A percentile compares a stretch with the other conserved stretches of the same genome.
These are phyloP conservation scores for Tetragnatha versicolor DNA, from an alignment of 1,140 invertebrate genomes.

Conservation along the genomic window DNA sequence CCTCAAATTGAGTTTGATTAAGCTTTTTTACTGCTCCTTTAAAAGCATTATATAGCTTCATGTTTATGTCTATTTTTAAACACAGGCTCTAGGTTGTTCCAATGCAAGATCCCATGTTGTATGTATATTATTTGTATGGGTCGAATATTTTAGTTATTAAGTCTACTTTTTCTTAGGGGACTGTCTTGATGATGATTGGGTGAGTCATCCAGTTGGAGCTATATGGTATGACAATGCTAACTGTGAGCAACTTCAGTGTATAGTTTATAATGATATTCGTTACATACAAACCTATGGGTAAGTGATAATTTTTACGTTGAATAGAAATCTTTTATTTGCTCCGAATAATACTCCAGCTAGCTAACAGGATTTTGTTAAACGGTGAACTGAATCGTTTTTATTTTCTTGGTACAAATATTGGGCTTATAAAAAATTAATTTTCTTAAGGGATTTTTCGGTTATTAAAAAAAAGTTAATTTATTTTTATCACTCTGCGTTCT, in stretches of 20 bases:
- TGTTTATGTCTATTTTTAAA: too few relatives aligned
- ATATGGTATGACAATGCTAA: constrained; percentile 34
- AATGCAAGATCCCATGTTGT: too few relatives aligned
- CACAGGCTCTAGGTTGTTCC: too few relatives aligned
- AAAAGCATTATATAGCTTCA: too few relatives aligned
- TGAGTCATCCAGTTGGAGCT: constrained; percentile 7
- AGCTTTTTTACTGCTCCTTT: too few relatives aligned
- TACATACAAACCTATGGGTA: constrained; percentile 39
- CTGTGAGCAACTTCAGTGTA: constrained; percentile 32
- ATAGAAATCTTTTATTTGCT: background rate
- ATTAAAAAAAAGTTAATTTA: too few relatives aligned
- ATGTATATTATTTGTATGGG: too few relatives aligned
- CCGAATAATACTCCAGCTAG: background rate
- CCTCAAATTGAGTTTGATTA: too few relatives aligned
- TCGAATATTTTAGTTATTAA: background rate
- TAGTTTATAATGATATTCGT: background rate
- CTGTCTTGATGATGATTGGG: constrained; percentile 39
- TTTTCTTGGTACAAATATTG: background rate
- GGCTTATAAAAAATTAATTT: background rate
- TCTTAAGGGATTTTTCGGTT: background rate
- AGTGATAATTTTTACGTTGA: background rate
- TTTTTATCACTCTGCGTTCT: too few relatives aligned
- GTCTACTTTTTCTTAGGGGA: background rate
- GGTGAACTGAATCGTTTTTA: background rate
- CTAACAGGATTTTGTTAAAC: background rate